Evolutionary conservation across 2,797 vertebrate species (phyloP).

Genomic region (Melanotaenia parkinsoni): DNA sequence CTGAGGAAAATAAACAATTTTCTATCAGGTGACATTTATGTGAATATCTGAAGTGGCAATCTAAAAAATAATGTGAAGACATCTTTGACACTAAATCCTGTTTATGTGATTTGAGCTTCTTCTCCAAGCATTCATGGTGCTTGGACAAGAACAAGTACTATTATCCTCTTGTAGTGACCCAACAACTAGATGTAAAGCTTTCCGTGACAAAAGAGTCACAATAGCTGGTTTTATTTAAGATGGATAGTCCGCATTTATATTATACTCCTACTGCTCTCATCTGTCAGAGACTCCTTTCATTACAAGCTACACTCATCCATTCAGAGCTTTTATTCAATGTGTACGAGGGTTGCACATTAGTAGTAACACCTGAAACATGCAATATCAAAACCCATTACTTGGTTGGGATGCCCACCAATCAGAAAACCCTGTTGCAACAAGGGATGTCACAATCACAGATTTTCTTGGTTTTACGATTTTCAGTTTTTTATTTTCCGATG

Average conservation of each 20-base stretch:
- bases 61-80: background rate
- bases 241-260: too few relatives aligned
- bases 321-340: background rate
- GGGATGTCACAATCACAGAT: background rate
- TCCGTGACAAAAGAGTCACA: background rate
- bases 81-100: background rate
- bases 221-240: background rate
- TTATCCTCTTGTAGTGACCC: background rate
- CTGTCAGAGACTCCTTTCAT: background rate
- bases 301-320: background rate
- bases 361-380: background rate
- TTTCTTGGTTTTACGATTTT: too few relatives aligned
- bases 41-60: background rate
- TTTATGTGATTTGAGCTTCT: background rate
- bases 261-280: background rate
- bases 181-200: background rate
- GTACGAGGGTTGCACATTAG: background rate
- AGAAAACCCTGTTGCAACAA: background rate
- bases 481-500: too few relatives aligned
- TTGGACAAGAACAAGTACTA: background rate
- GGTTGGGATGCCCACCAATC: background rate
- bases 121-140: background rate
- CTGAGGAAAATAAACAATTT: background rate
- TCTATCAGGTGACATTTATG: background rate
- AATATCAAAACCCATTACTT: background rate